Evolutionary conservation across 2,888 invertebrate species (phyloP), one percentile per base, ranked within the genome.

Genomic region (Oxyscelio sp.): DNA sequence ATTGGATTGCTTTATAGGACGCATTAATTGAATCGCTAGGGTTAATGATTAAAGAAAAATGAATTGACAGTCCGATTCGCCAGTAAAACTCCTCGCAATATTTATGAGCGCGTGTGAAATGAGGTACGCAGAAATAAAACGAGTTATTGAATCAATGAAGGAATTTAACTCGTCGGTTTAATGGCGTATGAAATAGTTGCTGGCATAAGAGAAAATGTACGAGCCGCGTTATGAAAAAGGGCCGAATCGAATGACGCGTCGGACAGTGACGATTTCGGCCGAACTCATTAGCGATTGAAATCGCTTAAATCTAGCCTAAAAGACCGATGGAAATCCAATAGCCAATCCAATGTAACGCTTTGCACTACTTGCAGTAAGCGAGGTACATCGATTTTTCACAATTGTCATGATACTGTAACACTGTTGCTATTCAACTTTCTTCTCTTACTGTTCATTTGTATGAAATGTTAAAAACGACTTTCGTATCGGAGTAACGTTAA

Each of bases 381-480:
- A 54, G 73, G 45, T 45, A 68, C 81, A 81, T 81, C 70, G 81
- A 81, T 81, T 81, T 81, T 81, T 54, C 74, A 34, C 81, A 74
- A 74, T 81, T 70, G 81, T 81, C 81, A 75, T 74, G 74, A 81
- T 61, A 54, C 48, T 61, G 19, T 27, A 74, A 61, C 74, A 75
- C 63, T 81, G 81, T 68, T 74, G 52, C 68, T 68, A 58, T 75
- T 56, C 52, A 63, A 81, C 68, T 81, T 74, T 81, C 74, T 74
- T 45, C 68, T 48, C 61, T 17, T 31, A 61, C 68, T 66, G 68
- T 75, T 70, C 74, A 81, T 81, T 74, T 56, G 61, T 24, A 58
- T 74, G 81, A 74, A 68, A 68, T 81, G 74, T 81, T 81, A 68
- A 81, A 74, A 59, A 74, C 74, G 63, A 71, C 59, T 63, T 52